Evolutionary conservation across 2,797 vertebrate species (phyloP).

Genomic region (Botia almorhae): DNA sequence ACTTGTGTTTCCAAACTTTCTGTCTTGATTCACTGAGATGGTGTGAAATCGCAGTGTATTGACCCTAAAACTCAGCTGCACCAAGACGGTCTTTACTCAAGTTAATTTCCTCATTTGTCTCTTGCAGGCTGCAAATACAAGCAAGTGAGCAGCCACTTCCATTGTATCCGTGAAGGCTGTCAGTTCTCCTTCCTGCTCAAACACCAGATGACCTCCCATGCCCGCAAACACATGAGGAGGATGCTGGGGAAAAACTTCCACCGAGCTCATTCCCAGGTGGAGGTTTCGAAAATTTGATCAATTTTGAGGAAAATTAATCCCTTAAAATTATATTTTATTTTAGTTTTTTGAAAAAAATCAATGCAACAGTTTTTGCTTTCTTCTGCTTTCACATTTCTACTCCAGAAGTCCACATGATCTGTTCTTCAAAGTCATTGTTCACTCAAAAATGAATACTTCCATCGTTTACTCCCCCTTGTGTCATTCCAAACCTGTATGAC

Average conservation of each 20-base stretch:
- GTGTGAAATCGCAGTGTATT: conserved; percentile 54
- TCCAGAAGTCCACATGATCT: too few relatives aligned
- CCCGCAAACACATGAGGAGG: conserved; percentile 98
- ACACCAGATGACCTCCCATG: conserved; percentile 99
- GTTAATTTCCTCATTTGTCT: conserved; percentile 48
- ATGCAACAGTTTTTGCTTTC: too few relatives aligned
- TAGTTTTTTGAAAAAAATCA: too few relatives aligned
- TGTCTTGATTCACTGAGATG: conserved; percentile 29
- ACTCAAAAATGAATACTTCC: too few relatives aligned
- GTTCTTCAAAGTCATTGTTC: too few relatives aligned
- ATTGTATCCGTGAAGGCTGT: conserved; percentile 98
- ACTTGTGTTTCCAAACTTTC: conserved; percentile 22
- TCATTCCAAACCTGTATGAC: too few relatives aligned
- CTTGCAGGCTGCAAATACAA: conserved; percentile 95
- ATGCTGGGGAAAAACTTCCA: conserved; percentile 99
- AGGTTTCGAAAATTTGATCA: too few relatives aligned
- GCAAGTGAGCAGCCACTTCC: conserved; percentile 99
- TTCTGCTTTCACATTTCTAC: too few relatives aligned
- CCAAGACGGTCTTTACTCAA: conserved; percentile 54
- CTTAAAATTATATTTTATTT: too few relatives aligned
- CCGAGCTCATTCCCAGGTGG: conserved; percentile 89
- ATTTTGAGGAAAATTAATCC: too few relatives aligned
- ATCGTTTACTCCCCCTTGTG: too few relatives aligned
- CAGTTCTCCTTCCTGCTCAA: conserved; percentile 99
- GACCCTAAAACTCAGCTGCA: conserved; percentile 34